phyloP scores from a whole-genome alignment of 2,888 invertebrate genomes.

The Scaptodrosophila latifasciaeformis region DNA sequence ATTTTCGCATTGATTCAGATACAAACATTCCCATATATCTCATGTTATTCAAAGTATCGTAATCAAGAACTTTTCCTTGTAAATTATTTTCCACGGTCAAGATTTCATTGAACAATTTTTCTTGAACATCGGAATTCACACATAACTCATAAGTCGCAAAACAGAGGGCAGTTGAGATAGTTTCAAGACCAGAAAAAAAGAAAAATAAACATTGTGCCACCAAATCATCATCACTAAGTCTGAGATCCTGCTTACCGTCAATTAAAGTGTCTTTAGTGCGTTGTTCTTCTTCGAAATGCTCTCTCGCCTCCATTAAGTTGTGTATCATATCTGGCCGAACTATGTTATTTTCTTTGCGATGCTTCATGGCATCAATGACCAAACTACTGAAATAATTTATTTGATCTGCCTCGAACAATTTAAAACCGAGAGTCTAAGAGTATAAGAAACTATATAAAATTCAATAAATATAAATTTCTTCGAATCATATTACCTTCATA shows the following conservation, averaged over 20 bases:
- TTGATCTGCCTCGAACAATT: too few relatives aligned
- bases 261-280: too few relatives aligned
- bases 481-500: slow-evolving; percentile 59
- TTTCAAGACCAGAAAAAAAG: slow-evolving; percentile 78
- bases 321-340: slow-evolving; percentile 78
- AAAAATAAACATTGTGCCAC: slow-evolving; percentile 78
- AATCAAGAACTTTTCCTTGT: slow-evolving; percentile 77
- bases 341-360: slow-evolving; percentile 75
- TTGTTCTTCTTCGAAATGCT: slow-evolving; percentile 26
- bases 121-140: slow-evolving; percentile 77
- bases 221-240: slow-evolving; percentile 78
- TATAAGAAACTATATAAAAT: too few relatives aligned
- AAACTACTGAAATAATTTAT: slow-evolving; percentile 75
- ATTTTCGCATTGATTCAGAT: slow-evolving; percentile 77
- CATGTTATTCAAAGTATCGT: slow-evolving; percentile 77
- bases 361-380: slow-evolving; percentile 74
- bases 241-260: too few relatives aligned
- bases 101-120: slow-evolving; percentile 77
- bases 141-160: slow-evolving; percentile 76
- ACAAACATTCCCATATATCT: slow-evolving; percentile 78
- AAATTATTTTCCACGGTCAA: slow-evolving; percentile 68
- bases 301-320: slow-evolving; percentile 76
- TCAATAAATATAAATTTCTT: too few relatives aligned
- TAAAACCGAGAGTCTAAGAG: too few relatives aligned
- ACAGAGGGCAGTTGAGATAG: slow-evolving; percentile 71